Percentiles rank a stretch among this genome's conserved stretches.
Conservation (phyloP, 2,113 vertebrate genomes). For the Egretta garzetta region DNA sequence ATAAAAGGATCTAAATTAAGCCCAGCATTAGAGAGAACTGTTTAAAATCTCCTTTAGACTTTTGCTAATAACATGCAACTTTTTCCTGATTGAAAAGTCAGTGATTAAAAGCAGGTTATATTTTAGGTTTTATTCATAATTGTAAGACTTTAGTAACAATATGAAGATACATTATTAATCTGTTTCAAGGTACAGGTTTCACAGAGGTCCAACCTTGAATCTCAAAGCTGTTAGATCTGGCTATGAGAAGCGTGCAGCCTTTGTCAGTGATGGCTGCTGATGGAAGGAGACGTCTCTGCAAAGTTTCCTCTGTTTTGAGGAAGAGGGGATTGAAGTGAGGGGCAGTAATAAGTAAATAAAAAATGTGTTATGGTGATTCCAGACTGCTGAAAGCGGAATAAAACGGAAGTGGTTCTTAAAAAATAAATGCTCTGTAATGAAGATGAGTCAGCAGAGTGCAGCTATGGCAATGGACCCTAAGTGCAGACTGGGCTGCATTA, state of each 20-base stretch:
- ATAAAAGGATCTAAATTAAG: background rate
- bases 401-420: background rate
- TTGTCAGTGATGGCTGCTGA: background rate
- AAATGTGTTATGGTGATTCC: background rate
- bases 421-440: background rate
- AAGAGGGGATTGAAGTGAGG: background rate
- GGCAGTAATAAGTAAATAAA: background rate
- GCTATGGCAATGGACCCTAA: background rate
- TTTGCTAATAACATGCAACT: background rate
- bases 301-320: background rate
- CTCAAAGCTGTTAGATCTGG: background rate
- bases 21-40: background rate
- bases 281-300: background rate
- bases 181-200: background rate
- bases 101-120: background rate
- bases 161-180: background rate
- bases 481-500: background rate
- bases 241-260: background rate
- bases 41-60: background rate
- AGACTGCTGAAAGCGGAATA: background rate
- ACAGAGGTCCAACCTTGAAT: accelerated
- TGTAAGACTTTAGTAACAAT: background rate
- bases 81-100: background rate
- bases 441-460: background rate
- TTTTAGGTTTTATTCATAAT: background rate